Base-by-base conservation (phyloP, 1,140 invertebrate genomes). In the Metopolophium dirhodum region DNA sequence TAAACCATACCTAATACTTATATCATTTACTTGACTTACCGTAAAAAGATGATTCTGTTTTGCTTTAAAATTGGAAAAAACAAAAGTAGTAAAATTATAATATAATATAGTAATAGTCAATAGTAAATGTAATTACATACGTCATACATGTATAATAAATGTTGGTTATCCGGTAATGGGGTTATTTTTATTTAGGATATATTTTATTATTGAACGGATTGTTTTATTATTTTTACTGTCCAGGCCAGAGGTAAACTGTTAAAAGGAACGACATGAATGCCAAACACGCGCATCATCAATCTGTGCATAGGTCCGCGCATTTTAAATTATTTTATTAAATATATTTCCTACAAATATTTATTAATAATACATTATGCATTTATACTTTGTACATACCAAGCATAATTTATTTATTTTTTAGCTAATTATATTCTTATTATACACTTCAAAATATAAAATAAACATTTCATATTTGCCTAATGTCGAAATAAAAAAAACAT, bases 401-500 rank as follows among this genome's bases (percentile, higher is more conserved):
- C n/a, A 77, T n/a, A 77, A 77, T 77, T 77, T 35, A 77, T n/a
- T 68, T n/a, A n/a, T 77, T n/a, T 30, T 47, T n/a, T n/a, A 30
- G 85, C 26, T 86, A 86, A 86, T 86, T 86, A 86, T 47, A 86
- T 45, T 86, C 30, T 30, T 41, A 30, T 35, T 82, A 47, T 47
- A 30, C 26, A 86, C 41, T 83, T 37, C 22, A 83, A 35, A 83
- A 86, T 47, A 86, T 30, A 30, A 26, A 41, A 85, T 45, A 23
- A 85, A 47, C 26, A 86, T 86, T 86, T 86, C 20, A 88, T 35
- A 88, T 88, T 49, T 88, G 30, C 47, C 14, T 49, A 88, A 88
- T 88, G 86, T 14, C 8, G 47, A 86, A 86, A 86, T 30, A 86
- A 11, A 88, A 51, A 45, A 88, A 88, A 26, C 30, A 22, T 49